Conservation (phyloP, 1,140 invertebrate genomes). For the Temnothorax nylanderi region DNA sequence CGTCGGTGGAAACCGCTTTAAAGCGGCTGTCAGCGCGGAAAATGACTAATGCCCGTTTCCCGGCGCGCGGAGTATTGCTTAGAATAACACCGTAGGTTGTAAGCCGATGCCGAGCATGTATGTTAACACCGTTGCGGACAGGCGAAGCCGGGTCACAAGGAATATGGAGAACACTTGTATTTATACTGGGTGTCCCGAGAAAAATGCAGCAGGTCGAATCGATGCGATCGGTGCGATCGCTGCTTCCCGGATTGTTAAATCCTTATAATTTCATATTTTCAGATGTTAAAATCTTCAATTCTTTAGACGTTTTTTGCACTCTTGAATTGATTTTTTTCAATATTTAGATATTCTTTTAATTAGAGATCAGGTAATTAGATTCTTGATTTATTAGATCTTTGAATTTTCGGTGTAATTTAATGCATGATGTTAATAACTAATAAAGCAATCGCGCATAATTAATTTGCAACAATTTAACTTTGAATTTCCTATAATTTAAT, state of each 20-base stretch:
- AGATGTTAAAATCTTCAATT: not conserved
- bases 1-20: conserved; percentile 68
- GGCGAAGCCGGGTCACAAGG: not conserved
- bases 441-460: not conserved
- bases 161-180: conserved; percentile 24
- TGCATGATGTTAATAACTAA: not conserved
- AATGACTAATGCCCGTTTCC: conserved; percentile 74
- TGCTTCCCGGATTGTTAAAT: not conserved
- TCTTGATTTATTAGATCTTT: not conserved
- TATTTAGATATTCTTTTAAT: not conserved
- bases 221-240: not conserved
- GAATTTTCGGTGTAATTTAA: not conserved
- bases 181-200: not conserved
- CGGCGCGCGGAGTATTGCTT: conserved; percentile 58
- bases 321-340: not conserved
- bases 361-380: not conserved
- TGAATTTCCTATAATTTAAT: conserved; percentile 19
- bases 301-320: not conserved
- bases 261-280: not conserved
- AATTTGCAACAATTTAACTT: conserved; percentile 1
- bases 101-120: conserved; percentile 60
- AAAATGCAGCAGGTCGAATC: not conserved
- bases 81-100: conserved; percentile 68
- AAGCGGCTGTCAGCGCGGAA: conserved; percentile 71
- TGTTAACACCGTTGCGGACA: conserved; percentile 51